Base-by-base conservation (phyloP, 2,888 invertebrate genomes). In the Drosophila lacicola region DNA sequence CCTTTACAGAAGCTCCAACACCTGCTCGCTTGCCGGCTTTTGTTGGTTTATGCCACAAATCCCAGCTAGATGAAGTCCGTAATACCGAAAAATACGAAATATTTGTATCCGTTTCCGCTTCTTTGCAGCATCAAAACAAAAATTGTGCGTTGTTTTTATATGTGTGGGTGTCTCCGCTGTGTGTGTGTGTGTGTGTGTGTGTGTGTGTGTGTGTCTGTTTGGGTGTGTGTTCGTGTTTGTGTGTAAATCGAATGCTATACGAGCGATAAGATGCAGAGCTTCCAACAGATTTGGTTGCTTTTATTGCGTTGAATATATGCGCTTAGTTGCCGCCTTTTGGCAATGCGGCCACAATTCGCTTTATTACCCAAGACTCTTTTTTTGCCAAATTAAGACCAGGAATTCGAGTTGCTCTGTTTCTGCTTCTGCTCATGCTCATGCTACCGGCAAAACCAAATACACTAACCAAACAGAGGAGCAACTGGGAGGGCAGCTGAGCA, bases 41-140 rank as follows among this genome's bases (percentile, higher is more conserved):
- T 63, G 67, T 62, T 70, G 70, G 74, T 70, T 70, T 68, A 80
- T 63, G 74, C 70, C 56, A 37, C 63, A 80, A 79, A 74, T 81
- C 79, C 74, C 47, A 62, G 61, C 74, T 66, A 79, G 74, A 70
- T 80, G 69, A 78, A 74, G 74, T 78, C 70, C 74, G 65, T 81
- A 79, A 81, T 66, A 69, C 82, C 70, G 21, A 79, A 78, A 74
- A 78, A 81, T 70, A 68, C 74, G 66, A 78, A 78, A 81, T 78
- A 78, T 78, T 79, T 74, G 74, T 79, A 78, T 78, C 78, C 74
- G 68, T 81, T 81, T 74, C 78, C 70, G 78, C 34, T 57, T 17
- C 14, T 54, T 39, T 42, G 41, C 33, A 36, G 21, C 69, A 69
- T 69, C 61, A 61, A 69, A 61, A 60, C 50, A 68, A 60, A 55